Base-by-base conservation (phyloP, 2,113 vertebrate genomes). In the Chauna torquata region DNA sequence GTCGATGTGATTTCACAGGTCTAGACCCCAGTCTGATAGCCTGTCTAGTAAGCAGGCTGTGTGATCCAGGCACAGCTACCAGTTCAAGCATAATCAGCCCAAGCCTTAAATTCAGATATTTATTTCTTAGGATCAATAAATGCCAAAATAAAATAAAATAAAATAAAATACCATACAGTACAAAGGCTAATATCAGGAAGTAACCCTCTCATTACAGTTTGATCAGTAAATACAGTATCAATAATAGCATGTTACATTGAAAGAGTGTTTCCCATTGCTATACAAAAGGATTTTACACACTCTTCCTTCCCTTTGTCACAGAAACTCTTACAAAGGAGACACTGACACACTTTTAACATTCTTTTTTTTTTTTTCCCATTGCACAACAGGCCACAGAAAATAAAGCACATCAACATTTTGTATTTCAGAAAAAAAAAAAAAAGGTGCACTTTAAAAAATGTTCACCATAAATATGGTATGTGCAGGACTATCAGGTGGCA, bases 101-200 rank as follows among this genome's bases (percentile, higher is more conserved):
- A 25, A 88, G 64, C 12, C 62, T 88, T 92, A 85, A 72, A 91
- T 79, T 45, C 42, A 16, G 52, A 68, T 96, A 80, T 97, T 98
- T 98, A 98, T 97, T 97, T 94, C 75, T 88, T 58, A 89, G 89
- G 91, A 83, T 95, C 81, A 71, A 83, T 76, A 94, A 95, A 96
- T 88, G 90, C 93, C 90, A 92, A 95, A 97, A 92, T 92, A 91
- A 88, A 92, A 82, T n/a, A 58, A 49, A 72, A 80, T n/a, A 19
- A 30, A 80, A 28, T 55, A 91, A 89, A 90, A 90, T 91, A 94
- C 92, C 70, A 9, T 95, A 97, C 81, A 83, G 91, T 96, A 97
- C 96, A 96, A 96, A 97, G 91, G 78, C 83, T 96, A 84, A 86
- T 94, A 90, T 62, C 57, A 90, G 90, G 83, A 95, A 85, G 40